A percentile compares a stretch with the other conserved stretches of the same genome.
Evolutionary conservation across 2,113 vertebrate species (phyloP).

Genomic region (Tenebrosternarchus preto): DNA sequence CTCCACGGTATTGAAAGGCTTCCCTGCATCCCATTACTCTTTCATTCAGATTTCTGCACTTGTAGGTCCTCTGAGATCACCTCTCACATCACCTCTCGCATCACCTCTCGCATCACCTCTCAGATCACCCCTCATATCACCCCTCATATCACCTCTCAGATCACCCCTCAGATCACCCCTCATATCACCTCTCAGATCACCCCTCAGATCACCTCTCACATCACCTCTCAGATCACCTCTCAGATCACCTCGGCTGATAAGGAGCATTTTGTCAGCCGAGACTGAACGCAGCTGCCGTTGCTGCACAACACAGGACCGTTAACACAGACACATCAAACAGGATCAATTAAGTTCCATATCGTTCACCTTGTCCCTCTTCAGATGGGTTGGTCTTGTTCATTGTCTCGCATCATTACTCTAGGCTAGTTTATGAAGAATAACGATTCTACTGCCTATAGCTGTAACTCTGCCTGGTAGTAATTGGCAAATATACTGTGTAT

Average conservation of each 20-base stretch:
- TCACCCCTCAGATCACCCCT: no score
- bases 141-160: conserved; percentile 78
- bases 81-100: conserved; percentile 78
- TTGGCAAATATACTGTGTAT: no score
- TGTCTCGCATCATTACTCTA: neutral
- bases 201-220: conserved; percentile 75
- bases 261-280: conserved; percentile 68
- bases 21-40: conserved; percentile 79
- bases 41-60: conserved; percentile 70
- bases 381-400: neutral
- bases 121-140: conserved; percentile 78
- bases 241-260: conserved; percentile 77
- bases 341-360: conserved; percentile 28
- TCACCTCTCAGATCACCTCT: conserved; percentile 74
- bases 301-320: conserved; percentile 27
- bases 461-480: no score
- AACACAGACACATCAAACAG: conserved; percentile 35
- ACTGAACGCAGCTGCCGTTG: conserved; percentile 60
- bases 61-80: conserved; percentile 74
- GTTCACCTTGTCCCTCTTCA: conserved; percentile 8
- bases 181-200: conserved; percentile 79
- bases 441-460: neutral
- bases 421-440: neutral
- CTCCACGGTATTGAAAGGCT: conserved; percentile 62
- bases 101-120: no score